These are phyloP conservation scores for Gambusia holbrooki DNA, from an alignment of 2,113 vertebrate genomes.

Conservation along the genomic window DNA sequence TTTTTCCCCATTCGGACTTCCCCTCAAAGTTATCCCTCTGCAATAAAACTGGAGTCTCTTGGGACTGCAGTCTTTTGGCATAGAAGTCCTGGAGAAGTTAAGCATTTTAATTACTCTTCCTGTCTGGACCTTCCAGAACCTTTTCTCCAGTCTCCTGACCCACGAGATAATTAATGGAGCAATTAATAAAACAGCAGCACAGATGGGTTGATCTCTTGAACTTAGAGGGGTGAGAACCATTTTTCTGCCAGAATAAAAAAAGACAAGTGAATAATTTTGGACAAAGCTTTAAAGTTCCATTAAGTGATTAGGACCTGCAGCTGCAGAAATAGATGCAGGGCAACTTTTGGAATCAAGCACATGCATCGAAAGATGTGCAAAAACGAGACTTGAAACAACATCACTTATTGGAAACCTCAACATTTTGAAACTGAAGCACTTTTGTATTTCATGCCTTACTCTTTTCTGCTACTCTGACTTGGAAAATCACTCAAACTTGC, in stretches of 20 bases:
- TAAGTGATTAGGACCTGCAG: not conserved
- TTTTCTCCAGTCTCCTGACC: not conserved
- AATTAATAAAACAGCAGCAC: conserved; percentile 5
- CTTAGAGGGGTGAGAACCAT: not conserved
- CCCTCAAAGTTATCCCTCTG: conserved; percentile 1
- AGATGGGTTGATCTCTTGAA: not conserved
- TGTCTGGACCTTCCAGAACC: conserved; percentile 20
- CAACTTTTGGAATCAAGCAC: not conserved
- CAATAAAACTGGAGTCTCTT: conserved; percentile 18
- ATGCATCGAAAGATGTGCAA: not conserved
- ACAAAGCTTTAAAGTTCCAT: not conserved
- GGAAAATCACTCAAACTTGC: too few species aligned
- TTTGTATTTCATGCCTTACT: too few species aligned
- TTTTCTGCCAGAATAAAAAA: not conserved
- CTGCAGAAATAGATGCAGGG: not conserved
- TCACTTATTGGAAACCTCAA: not conserved
- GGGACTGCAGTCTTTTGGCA: not conserved
- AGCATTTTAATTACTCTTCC: conserved; percentile 40
- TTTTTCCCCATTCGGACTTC: conserved; percentile 14
- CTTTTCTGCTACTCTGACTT: too few species aligned
- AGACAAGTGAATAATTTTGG: not conserved
- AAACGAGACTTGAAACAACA: not conserved
- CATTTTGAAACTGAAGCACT: not conserved
- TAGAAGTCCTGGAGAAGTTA: conserved; percentile 24
- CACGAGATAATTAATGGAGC: conserved; percentile 9